These are phyloP conservation scores for Teleopsis dalmanni DNA, from an alignment of 1,140 invertebrate species.

Conservation along the genomic window DNA sequence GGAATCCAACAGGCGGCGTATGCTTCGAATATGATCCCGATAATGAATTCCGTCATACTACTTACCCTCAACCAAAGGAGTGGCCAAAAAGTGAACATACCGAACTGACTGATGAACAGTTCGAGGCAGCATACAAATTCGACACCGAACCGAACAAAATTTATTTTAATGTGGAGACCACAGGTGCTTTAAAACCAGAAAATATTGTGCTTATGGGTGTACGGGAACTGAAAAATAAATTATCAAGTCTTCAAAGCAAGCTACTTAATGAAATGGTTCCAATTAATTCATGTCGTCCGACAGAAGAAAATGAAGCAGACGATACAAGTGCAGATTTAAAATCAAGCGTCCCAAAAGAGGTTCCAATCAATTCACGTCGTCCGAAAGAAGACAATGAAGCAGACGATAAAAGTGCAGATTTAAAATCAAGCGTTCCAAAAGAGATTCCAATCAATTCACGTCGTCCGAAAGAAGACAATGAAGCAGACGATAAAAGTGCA, in stretches of 20 bases:
- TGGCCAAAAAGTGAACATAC: constrained; percentile 99
- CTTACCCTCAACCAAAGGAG: constrained; percentile 96
- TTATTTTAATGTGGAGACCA: constrained; percentile 93
- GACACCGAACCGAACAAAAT: constrained; percentile 96
- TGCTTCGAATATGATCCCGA: constrained; percentile 99
- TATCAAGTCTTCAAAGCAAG: constrained; percentile 90
- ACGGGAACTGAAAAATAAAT: constrained; percentile 87
- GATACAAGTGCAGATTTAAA: too few species aligned
- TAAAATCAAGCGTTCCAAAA: too few species aligned
- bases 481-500: too few species aligned
- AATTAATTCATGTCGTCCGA: too few species aligned
- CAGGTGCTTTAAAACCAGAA: constrained; percentile 89
- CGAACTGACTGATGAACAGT: constrained; percentile 86
- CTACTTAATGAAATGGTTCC: constrained; percentile 81
- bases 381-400: too few species aligned
- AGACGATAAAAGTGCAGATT: too few species aligned
- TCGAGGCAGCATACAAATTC: constrained; percentile 88
- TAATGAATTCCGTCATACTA: constrained; percentile 92
- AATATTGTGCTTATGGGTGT: constrained; percentile 96
- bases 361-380: too few species aligned
- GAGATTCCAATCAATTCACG: too few species aligned
- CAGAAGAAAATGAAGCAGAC: too few species aligned
- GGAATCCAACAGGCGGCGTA: constrained; percentile 98
- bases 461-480: too few species aligned
- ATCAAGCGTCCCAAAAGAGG: too few species aligned